phyloP scores from a whole-genome alignment of 2,113 vertebrate species.

The Xiphias gladius region DNA sequence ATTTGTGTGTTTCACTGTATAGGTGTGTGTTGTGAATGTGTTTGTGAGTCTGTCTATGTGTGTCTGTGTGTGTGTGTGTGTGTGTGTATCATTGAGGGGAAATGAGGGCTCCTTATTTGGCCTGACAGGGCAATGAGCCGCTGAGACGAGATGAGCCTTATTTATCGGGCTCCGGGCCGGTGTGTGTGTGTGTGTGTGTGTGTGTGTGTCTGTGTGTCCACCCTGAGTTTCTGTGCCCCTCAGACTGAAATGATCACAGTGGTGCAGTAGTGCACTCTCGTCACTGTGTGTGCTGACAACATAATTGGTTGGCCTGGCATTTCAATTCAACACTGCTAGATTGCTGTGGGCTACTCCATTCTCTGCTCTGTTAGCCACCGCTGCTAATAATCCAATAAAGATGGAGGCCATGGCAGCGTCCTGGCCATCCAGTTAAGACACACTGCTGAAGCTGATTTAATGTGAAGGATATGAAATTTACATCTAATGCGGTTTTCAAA shows the following conservation, averaged over 20 bases:
- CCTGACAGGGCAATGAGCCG: constrained; percentile 79
- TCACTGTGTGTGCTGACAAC: constrained; percentile 77
- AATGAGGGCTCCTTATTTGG: constrained; percentile 75
- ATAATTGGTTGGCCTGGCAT: constrained; percentile 82
- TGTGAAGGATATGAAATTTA: constrained; percentile 33
- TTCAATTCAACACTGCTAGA: constrained; percentile 76
- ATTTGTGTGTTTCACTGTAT: neutral
- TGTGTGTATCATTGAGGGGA: constrained; percentile 44
- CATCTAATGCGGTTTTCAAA: constrained; percentile 16
- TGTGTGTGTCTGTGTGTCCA: constrained; percentile 6
- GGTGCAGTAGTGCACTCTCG: constrained; percentile 59
- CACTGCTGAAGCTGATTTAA: constrained; percentile 27
- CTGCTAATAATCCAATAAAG: constrained; percentile 62
- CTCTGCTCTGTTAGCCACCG: constrained; percentile 74
- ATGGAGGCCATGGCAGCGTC: constrained; percentile 1
- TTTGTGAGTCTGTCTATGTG: neutral
- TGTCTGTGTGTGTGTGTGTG: constrained; percentile 6
- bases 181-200: constrained; percentile 26
- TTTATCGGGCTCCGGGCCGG: constrained; percentile 67
- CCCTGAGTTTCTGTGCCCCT: constrained; percentile 35
- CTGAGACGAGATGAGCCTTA: constrained; percentile 75
- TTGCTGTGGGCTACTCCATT: constrained; percentile 71
- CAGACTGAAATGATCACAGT: constrained; percentile 67
- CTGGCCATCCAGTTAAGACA: neutral
- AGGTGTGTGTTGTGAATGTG: constrained; percentile 23